These are phyloP conservation scores for Petrolisthes manimaculis DNA, from an alignment of 2,888 invertebrate species.

Conservation along the genomic window DNA sequence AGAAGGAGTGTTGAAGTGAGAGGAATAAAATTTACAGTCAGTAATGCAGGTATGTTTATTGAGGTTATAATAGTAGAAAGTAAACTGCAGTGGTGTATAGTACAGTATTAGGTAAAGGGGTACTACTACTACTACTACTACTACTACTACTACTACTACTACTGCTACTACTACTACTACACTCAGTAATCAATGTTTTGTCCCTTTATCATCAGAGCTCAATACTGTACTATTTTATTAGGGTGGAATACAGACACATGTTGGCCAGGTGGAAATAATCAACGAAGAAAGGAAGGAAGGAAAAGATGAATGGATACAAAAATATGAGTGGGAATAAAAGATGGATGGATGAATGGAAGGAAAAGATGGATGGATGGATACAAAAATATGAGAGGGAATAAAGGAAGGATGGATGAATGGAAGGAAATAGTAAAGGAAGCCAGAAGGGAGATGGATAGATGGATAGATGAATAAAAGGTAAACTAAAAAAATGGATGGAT, in stretches of 20 bases:
- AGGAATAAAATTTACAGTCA: neutral
- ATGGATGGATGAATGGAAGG: neutral
- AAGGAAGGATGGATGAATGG: neutral
- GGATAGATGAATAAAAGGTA: neutral
- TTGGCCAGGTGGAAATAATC: neutral
- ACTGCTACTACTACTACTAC: slow-evolving; percentile 14
- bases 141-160: slow-evolving; percentile 17
- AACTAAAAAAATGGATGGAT: neutral
- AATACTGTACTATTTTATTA: neutral
- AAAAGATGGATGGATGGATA: neutral
- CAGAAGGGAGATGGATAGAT: neutral
- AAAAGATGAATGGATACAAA: too few relatives aligned
- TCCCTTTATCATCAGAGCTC: too few relatives aligned
- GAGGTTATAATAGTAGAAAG: too few relatives aligned
- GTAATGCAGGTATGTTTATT: neutral
- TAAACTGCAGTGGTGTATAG: too few relatives aligned
- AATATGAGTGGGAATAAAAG: neutral
- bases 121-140: slow-evolving; percentile 4
- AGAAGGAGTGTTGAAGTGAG: neutral
- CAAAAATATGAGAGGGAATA: neutral
- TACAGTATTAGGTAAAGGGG: too few relatives aligned
- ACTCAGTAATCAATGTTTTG: too few relatives aligned
- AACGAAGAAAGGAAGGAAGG: neutral
- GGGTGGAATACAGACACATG: neutral
- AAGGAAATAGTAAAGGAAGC: neutral